Base-by-base conservation (phyloP, 2,888 invertebrate species). In the Athalia cordata region DNA sequence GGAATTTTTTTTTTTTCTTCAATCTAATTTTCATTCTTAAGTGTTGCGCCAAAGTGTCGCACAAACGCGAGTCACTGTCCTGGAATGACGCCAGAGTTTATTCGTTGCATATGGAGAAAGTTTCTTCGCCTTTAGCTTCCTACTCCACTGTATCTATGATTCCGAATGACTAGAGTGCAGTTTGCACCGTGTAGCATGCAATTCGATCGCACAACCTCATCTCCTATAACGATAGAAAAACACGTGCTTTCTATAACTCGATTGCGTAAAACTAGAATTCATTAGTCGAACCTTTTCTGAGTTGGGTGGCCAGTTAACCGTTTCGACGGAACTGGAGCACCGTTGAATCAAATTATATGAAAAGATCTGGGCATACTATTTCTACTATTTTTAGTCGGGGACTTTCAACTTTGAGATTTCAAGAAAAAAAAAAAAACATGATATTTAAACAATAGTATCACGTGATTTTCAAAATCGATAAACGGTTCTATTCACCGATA, bases 51-150 rank as follows among this genome's bases (percentile, higher is more conserved):
- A 43, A 75, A 50, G 74, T 62, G 15, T 75, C 74, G 5, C 50
- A 50, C 43, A 50, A 13, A 50, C 75, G 50, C 52, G n/a, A 61
- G 29, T 72, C 43, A 62, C 62, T 75, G 62, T 75, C 64, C 75
- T 64, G 9, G 11, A 64, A 29, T 50, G 29, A 75, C 43, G 55
- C 13, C 59, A 7, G 43, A 72, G 47, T 59, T 47, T 72, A 50
- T 62, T 62, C 11, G 75, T 75, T 75, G 75, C 75, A 75, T 64
- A 61, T 75, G n/a, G 75, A 75, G 75, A 75, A 75, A 75, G 75
- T 75, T 75, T 75, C 50, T 45, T 72, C 13, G 57, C 7, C 45
- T 6, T 5, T 59, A 59, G 72, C 72, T 72, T 72, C 72, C 72
- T 72, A 52, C 4, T 72, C 45, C 7, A 43, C 49, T 5, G 66